phyloP scores from a whole-genome alignment of 2,797 vertebrate species.

The Parambassis ranga region DNA sequence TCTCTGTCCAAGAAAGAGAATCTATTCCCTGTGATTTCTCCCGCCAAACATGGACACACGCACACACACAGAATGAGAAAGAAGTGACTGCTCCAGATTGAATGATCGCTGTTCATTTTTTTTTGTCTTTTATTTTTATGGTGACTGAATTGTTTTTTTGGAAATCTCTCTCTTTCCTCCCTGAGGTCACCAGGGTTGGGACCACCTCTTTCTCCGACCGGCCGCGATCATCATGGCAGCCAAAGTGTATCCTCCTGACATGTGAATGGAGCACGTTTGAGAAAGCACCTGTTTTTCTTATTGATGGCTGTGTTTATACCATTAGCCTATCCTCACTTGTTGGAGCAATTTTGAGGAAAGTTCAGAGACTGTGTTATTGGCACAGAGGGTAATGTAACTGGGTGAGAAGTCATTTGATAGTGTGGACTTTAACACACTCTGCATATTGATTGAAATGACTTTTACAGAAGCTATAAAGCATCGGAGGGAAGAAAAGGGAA shows the following conservation, averaged over 20 bases:
- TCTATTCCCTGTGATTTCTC: slow-evolving; percentile 16
- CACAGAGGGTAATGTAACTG: slow-evolving; percentile 43
- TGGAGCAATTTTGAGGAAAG: slow-evolving; percentile 40
- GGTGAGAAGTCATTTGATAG: slow-evolving; percentile 64
- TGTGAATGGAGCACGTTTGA: slow-evolving; percentile 36
- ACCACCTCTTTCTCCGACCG: slow-evolving; percentile 17
- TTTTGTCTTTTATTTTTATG: too few species aligned
- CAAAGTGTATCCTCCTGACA: slow-evolving; percentile 31
- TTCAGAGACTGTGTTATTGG: slow-evolving; percentile 59
- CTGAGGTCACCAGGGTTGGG: slow-evolving; percentile 27
- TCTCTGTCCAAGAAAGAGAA: slow-evolving; percentile 19
- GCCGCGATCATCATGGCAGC: slow-evolving; percentile 25
- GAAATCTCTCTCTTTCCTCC: slow-evolving; percentile 25
- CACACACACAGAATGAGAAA: neutral
- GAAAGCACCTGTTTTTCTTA: slow-evolving; percentile 66
- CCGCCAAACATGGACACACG: slow-evolving; percentile 22
- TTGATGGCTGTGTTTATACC: slow-evolving; percentile 51
- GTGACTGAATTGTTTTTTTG: slow-evolving; percentile 38
- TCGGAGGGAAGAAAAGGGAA: slow-evolving; percentile 33
- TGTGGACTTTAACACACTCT: slow-evolving; percentile 35
- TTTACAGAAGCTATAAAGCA: slow-evolving; percentile 56
- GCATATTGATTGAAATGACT: slow-evolving; percentile 52
- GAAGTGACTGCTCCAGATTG: slow-evolving; percentile 17
- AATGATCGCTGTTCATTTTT: slow-evolving; percentile 28
- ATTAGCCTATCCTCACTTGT: slow-evolving; percentile 49